Base-by-base conservation (phyloP, 2,797 vertebrate species). In the Esox masquinongy region DNA sequence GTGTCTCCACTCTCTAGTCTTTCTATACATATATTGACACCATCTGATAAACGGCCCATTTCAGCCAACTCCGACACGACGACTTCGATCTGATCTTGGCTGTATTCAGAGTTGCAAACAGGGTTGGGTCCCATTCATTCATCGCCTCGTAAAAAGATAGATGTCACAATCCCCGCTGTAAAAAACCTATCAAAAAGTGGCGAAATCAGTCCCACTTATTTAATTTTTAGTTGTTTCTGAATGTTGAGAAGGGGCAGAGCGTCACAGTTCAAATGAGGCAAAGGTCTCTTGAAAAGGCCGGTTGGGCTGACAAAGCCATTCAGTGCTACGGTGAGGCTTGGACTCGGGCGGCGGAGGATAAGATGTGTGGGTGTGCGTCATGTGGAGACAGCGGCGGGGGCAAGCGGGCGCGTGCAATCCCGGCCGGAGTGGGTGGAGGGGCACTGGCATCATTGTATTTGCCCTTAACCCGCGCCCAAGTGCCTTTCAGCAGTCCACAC, bases 201-300 rank as follows among this genome's bases (percentile, higher is more conserved):
- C 86, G 84, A 72, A 31, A 22, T 22, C 34, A 22, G 31, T 36
- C 59, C 9, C 43, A 47, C 43, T 47, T 4, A 43, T 5, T 39
- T 0, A 39, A 5, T 5, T 3, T 5, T 39, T 4, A 39, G 15
- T 43, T 43, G 1, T 15, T 77, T 81, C 84, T 82, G 80, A 82
- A 77, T 66, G 34, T 70, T 72, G 79, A 86, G 87, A 87, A 76
- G 78, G 26, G 6, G 81, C 78, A 83, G 80, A 80, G 78, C 73
- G 79, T 43, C 76, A 79, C 77, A 66, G 79, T 29, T 22, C 85
- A 79, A 82, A 73, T 85, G 81, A 88, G 82, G 86, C 88, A 85
- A 81, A 85, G 78, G 81, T 86, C 82, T 79, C 64, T 86, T 86
- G 87, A 86, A 88, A 86, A 76, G 82, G 76, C 86, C 77, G 85